Evolutionary conservation across 1,140 invertebrate genomes (phyloP).

Genomic region (Bemisia tabaci): DNA sequence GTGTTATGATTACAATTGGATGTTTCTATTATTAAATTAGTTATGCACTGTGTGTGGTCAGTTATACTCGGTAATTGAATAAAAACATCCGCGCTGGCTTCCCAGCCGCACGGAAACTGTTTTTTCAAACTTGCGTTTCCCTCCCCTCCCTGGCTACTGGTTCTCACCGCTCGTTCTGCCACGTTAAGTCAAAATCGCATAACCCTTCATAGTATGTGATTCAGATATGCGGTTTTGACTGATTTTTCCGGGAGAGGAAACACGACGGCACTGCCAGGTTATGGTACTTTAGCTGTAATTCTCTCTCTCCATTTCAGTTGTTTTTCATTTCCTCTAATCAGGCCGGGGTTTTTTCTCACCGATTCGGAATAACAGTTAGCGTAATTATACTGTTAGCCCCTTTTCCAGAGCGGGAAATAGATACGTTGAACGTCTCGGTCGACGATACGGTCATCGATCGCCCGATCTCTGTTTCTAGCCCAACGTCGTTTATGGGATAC

Average conservation of each 20-base stretch:
- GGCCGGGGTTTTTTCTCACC: background rate
- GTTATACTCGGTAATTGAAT: background rate
- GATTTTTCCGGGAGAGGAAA: background rate
- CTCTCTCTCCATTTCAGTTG: background rate
- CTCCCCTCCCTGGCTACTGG: background rate
- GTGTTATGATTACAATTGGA: background rate
- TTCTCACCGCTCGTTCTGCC: background rate
- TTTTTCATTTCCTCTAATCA: background rate
- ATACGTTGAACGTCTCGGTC: too few species aligned
- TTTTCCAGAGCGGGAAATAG: too few species aligned
- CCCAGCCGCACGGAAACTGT: background rate
- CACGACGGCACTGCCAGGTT: background rate
- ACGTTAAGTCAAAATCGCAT: background rate
- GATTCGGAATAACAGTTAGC: background rate
- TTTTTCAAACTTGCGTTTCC: background rate
- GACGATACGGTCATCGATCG: too few species aligned
- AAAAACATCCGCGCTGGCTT: background rate
- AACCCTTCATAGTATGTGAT: too few species aligned
- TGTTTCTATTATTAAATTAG: background rate
- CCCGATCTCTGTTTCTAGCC: too few species aligned
- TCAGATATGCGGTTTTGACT: too few species aligned
- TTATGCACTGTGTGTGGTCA: background rate
- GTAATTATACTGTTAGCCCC: background rate
- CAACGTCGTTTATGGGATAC: too few species aligned
- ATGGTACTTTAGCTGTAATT: background rate